These are phyloP conservation scores for Elephas maximus DNA, from an alignment of 2,113 vertebrate species.

Conservation along the genomic window DNA sequence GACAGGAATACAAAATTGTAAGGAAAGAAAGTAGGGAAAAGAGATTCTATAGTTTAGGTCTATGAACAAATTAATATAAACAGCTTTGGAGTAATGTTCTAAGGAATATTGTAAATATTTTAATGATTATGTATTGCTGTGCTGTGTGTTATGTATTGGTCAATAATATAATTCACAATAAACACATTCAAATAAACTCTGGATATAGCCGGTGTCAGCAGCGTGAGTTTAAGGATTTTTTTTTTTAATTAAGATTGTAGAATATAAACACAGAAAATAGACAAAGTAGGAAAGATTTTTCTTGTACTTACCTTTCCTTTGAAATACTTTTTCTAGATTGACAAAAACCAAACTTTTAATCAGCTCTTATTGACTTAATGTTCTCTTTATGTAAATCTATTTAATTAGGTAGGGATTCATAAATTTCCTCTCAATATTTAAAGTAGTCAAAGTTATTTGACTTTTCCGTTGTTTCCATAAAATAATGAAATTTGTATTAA, in stretches of 20 bases:
- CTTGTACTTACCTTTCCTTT: not conserved
- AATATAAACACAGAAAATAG: not conserved
- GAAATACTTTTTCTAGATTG: not conserved
- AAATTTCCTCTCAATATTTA: not conserved
- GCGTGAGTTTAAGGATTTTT: not conserved
- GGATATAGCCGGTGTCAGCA: not conserved
- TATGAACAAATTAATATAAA: not conserved
- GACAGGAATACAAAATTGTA: not conserved
- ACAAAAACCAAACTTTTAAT: not conserved
- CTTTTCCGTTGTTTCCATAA: not conserved
- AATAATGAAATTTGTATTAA: slow-evolving; percentile 75
- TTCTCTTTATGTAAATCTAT: not conserved
- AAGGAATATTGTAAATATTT: not conserved
- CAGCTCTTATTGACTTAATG: not conserved
- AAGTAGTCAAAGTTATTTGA: not conserved
- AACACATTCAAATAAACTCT: not conserved
- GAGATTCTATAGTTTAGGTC: not conserved
- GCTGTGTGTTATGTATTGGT: not conserved
- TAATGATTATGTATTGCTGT: not conserved
- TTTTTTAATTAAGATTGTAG: not conserved
- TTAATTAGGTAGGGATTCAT: not conserved
- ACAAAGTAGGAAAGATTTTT: not conserved
- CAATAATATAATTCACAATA: not conserved
- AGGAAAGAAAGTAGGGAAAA: not conserved
- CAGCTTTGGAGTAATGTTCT: not conserved